These are phyloP conservation scores for Glareola pratincola DNA, from an alignment of 2,113 vertebrate species.

Conservation along the genomic window DNA sequence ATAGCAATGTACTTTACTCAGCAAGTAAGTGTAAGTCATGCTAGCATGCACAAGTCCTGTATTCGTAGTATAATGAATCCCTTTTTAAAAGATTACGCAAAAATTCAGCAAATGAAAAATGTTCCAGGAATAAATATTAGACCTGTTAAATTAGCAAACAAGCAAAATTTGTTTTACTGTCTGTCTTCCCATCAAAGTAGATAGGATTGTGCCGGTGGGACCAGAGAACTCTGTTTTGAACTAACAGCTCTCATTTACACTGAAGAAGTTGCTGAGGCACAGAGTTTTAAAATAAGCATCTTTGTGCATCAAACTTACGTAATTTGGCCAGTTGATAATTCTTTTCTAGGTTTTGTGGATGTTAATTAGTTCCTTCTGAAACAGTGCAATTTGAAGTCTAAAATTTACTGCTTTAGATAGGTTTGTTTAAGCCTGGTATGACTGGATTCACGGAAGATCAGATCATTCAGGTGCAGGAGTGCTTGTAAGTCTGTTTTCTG, in stretches of 20 bases:
- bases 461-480: slow-evolving; percentile 25
- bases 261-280: neutral
- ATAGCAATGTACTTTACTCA: slow-evolving; percentile 26
- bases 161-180: neutral
- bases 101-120: neutral
- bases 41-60: neutral
- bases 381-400: slow-evolving; percentile 22
- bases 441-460: slow-evolving; percentile 9
- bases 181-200: neutral
- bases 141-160: neutral
- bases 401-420: neutral
- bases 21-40: neutral
- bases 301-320: neutral
- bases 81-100: neutral
- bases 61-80: neutral
- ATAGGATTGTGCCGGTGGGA: neutral
- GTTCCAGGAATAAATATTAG: neutral
- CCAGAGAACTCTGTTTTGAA: neutral
- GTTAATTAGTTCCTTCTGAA: slow-evolving; percentile 16
- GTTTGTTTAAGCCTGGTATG: neutral
- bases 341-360: neutral
- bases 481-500: slow-evolving; percentile 3
- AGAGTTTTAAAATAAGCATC: neutral
- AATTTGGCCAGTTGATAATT: neutral
- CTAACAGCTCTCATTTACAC: neutral